phyloP scores from a whole-genome alignment of 2,888 invertebrate genomes.

The Diarsia mendica region DNA sequence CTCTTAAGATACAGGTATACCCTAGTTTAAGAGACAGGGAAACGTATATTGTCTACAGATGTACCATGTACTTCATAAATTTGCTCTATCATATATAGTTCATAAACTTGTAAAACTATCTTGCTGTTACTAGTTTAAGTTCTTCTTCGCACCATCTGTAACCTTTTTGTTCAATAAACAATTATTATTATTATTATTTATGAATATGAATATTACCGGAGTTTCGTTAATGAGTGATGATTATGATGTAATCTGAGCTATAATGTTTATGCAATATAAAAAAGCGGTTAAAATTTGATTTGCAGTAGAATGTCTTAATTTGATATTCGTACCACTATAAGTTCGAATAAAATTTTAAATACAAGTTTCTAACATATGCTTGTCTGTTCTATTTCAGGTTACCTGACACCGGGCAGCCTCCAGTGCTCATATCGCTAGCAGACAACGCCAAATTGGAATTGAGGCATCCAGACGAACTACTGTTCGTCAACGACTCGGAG shows the following conservation, averaged over 20 bases:
- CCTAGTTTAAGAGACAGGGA: too few relatives aligned
- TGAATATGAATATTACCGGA: slow-evolving; percentile 19
- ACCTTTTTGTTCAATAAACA: too few relatives aligned
- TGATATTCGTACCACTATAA: neutral
- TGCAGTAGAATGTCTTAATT: neutral
- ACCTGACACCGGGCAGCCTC: slow-evolving; percentile 91
- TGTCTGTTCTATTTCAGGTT: slow-evolving; percentile 86
- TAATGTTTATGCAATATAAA: slow-evolving; percentile 21
- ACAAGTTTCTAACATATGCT: neutral
- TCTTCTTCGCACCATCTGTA: too few relatives aligned
- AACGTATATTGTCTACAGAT: too few relatives aligned
- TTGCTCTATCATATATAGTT: too few relatives aligned
- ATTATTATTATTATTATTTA: too few relatives aligned
- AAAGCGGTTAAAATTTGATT: neutral
- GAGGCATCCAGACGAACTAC: slow-evolving; percentile 89
- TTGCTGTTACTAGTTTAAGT: too few relatives aligned
- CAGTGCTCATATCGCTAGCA: slow-evolving; percentile 90
- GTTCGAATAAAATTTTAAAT: neutral
- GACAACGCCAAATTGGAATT: slow-evolving; percentile 91
- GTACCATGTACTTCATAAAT: too few relatives aligned
- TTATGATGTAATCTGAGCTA: slow-evolving; percentile 21
- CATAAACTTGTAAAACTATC: too few relatives aligned
- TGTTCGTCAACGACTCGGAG: slow-evolving; percentile 87
- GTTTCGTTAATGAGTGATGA: slow-evolving; percentile 10
- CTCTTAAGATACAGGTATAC: too few relatives aligned